Evolutionary conservation across 2,888 invertebrate genomes (phyloP).

Genomic region (Watsonalla binaria): DNA sequence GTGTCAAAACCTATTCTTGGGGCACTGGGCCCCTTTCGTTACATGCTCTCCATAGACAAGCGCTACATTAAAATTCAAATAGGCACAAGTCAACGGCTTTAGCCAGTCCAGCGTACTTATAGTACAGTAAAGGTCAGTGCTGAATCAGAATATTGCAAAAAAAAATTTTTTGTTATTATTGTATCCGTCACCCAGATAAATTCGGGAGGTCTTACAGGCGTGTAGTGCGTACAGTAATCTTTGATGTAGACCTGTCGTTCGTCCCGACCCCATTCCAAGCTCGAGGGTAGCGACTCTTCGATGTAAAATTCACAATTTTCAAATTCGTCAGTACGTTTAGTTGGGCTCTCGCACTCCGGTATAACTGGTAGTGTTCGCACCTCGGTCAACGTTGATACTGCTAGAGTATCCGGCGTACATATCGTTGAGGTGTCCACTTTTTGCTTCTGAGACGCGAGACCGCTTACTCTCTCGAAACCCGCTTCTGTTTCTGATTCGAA

Average conservation of each 20-base stretch:
- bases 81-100: too few relatives aligned
- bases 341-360: constrained; percentile 38
- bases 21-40: too few relatives aligned
- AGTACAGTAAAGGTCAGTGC: too few relatives aligned
- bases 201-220: constrained; percentile 18
- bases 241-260: constrained; percentile 64
- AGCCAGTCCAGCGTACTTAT: too few relatives aligned
- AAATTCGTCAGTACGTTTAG: constrained; percentile 76
- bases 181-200: neutral
- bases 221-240: constrained; percentile 18
- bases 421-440: constrained; percentile 58
- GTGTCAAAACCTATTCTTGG: too few relatives aligned
- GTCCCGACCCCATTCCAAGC: constrained; percentile 84
- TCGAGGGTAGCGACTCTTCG: constrained; percentile 92
- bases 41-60: too few relatives aligned
- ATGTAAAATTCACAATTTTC: constrained; percentile 91
- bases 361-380: constrained; percentile 63
- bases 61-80: too few relatives aligned
- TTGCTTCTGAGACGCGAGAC: constrained; percentile 76
- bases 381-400: constrained; percentile 79
- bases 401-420: constrained; percentile 68
- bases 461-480: constrained; percentile 87
- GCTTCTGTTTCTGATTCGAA: constrained; percentile 90
- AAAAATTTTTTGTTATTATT: neutral
- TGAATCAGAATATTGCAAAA: neutral